Percentiles rank a stretch among this genome's conserved stretches.
Conservation (phyloP, 1,140 invertebrate species). For the Lepidostoma basale region DNA sequence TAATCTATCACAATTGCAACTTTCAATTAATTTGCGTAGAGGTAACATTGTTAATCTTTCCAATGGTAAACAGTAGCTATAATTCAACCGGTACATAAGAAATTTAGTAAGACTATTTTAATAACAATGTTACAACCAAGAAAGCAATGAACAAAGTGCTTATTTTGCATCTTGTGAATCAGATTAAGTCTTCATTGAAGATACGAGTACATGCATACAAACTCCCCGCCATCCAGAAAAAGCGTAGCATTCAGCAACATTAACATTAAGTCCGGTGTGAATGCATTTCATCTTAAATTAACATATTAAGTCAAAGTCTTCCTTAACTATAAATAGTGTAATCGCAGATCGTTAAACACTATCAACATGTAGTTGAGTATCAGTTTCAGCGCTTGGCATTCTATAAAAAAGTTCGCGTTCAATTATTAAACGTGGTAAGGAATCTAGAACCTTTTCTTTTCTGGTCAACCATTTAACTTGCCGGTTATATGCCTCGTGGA, state of each 20-base stretch:
- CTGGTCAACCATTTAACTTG: neutral
- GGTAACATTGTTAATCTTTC: too few relatives aligned
- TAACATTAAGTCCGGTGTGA: slow-evolving; percentile 17
- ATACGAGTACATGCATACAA: neutral
- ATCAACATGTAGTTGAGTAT: too few relatives aligned
- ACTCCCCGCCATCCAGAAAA: neutral
- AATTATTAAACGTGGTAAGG: too few relatives aligned
- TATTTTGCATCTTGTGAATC: slow-evolving; percentile 13
- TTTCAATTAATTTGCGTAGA: too few relatives aligned
- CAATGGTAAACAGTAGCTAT: too few relatives aligned
- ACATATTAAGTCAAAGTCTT: slow-evolving; percentile 36
- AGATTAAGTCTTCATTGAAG: slow-evolving; percentile 20
- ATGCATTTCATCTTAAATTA: slow-evolving; percentile 33
- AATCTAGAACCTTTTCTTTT: too few relatives aligned
- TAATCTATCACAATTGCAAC: too few relatives aligned
- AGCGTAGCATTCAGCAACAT: neutral
- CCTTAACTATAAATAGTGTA: slow-evolving; percentile 38
- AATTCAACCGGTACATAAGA: neutral
- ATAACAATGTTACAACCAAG: neutral
- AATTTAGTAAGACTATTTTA: neutral
- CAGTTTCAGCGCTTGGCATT: too few relatives aligned
- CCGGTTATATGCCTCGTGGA: neutral
- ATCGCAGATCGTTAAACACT: slow-evolving; percentile 23
- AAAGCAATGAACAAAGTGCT: neutral
- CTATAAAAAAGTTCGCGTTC: too few relatives aligned